phyloP scores from a whole-genome alignment of 2,113 vertebrate genomes.

The Callipepla squamata region DNA sequence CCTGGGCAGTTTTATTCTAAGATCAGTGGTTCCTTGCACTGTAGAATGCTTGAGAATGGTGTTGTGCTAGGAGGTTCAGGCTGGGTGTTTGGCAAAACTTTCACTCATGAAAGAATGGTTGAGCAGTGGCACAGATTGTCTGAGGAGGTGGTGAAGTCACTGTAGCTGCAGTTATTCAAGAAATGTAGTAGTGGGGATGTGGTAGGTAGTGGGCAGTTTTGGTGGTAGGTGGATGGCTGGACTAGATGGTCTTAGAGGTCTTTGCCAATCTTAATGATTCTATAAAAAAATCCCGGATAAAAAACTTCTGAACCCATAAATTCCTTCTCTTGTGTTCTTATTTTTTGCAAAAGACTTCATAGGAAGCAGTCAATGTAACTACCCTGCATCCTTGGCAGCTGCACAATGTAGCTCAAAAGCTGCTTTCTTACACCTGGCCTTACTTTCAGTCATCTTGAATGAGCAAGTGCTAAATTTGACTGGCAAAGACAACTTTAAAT shows the following conservation, averaged over 20 bases:
- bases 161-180: too few species aligned
- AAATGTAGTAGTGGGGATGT: too few species aligned
- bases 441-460: background rate
- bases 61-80: too few species aligned
- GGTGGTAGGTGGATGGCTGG: too few species aligned
- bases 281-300: background rate
- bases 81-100: too few species aligned
- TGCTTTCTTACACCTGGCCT: background rate
- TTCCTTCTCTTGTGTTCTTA: background rate
- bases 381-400: background rate
- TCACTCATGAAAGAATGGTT: too few species aligned
- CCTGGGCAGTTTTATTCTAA: background rate
- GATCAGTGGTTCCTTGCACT: background rate
- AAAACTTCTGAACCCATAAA: background rate
- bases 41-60: background rate
- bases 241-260: too few species aligned
- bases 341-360: background rate
- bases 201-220: too few species aligned
- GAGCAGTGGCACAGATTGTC: too few species aligned
- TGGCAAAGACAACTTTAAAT: constrained; percentile 32
- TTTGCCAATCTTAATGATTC: too few species aligned
- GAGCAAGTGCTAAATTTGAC: constrained; percentile 21
- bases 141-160: too few species aligned
- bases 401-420: background rate
- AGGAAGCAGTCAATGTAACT: background rate